Conservation (phyloP, 2,113 vertebrate species). For the Heloderma charlesbogerti region DNA sequence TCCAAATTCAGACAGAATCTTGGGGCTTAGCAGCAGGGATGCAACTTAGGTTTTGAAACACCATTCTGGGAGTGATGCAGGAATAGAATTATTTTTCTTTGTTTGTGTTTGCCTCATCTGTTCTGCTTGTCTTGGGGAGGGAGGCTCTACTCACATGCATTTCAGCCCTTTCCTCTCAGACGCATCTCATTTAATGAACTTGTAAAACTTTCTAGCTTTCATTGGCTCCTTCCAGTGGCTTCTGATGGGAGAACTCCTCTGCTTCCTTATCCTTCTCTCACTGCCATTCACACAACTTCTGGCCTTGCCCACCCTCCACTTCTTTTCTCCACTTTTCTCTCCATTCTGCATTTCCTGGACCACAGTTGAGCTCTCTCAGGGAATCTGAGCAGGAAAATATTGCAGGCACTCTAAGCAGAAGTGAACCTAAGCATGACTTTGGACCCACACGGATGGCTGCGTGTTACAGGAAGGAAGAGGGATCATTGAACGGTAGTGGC, state of each 20-base stretch:
- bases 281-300: constrained; percentile 48
- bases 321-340: neutral
- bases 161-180: constrained; percentile 52
- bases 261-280: constrained; percentile 76
- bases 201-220: constrained; percentile 37
- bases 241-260: constrained; percentile 54
- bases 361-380: constrained; percentile 18
- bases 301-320: neutral
- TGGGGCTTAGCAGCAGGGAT: neutral
- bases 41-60: neutral
- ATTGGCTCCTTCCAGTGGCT: constrained; percentile 49
- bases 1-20: neutral
- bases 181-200: constrained; percentile 43
- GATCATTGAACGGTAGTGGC: neutral
- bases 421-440: neutral
- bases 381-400: neutral
- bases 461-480: neutral
- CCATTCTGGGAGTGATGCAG: neutral
- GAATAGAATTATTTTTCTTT: neutral
- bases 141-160: constrained; percentile 45
- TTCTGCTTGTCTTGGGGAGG: constrained; percentile 35
- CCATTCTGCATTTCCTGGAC: constrained; percentile 43
- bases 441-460: neutral
- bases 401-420: neutral
- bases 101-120: constrained; percentile 29